Percentiles rank a stretch among this genome's conserved stretches.
phyloP scores from a whole-genome alignment of 2,797 vertebrate species.

The Microhierax caerulescens region DNA sequence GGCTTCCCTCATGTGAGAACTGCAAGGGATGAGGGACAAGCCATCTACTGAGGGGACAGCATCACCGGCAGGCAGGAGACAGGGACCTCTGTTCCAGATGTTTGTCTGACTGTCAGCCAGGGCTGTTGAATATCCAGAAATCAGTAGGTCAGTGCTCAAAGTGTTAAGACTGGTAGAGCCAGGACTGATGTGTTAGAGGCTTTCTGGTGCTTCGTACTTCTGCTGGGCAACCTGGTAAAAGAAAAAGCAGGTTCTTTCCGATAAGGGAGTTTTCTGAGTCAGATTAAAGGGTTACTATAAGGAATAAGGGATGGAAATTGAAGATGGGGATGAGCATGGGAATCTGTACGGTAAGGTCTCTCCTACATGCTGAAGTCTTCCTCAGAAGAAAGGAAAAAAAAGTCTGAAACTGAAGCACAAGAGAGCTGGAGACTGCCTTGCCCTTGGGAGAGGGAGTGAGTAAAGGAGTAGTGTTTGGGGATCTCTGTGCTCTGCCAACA shows the following conservation, averaged over 20 bases:
- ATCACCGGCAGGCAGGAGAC: accelerated
- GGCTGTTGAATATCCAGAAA: not conserved
- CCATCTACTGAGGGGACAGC: not conserved
- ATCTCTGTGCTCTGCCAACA: not conserved
- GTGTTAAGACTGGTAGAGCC: not conserved
- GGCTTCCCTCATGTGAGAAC: not conserved
- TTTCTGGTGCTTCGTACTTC: not conserved
- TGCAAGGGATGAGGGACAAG: not conserved
- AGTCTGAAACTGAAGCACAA: not conserved
- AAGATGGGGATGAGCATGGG: not conserved
- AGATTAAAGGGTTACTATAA: not conserved
- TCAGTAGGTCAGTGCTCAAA: not conserved
- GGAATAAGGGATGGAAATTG: not conserved
- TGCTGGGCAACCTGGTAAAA: not conserved
- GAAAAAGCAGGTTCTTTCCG: not conserved
- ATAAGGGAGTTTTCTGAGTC: not conserved
- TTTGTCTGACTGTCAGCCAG: not conserved
- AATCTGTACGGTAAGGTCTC: not conserved
- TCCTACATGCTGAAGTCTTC: not conserved
- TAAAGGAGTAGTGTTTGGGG: not conserved
- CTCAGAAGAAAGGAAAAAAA: not conserved
- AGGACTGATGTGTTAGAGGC: not conserved
- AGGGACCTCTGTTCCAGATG: not conserved
- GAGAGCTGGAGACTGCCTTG: not conserved
- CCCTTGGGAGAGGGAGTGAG: not conserved